Percentiles rank a stretch among this genome's conserved stretches.
These are phyloP conservation scores for Austrolebias charrua DNA, from an alignment of 2,797 vertebrate species.

Conservation along the genomic window DNA sequence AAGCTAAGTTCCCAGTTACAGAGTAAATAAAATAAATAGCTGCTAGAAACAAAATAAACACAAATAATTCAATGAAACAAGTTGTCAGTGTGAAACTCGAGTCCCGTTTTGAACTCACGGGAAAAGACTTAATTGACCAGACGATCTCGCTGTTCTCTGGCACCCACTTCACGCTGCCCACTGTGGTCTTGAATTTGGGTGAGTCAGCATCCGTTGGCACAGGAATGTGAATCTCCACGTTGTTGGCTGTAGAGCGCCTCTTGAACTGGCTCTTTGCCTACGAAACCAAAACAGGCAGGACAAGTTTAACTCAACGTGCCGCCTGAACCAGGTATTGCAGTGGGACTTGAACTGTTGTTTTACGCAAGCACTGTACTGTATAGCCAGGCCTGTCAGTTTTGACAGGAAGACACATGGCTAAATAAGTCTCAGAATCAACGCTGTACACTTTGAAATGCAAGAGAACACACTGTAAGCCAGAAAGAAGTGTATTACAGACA, in stretches of 20 bases:
- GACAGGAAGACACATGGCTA: constrained; percentile 9
- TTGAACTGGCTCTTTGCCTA: constrained; percentile 99
- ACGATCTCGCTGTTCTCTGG: constrained; percentile 98
- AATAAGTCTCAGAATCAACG: constrained; percentile 13
- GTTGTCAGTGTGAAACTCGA: constrained; percentile 22
- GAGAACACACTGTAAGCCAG: not conserved
- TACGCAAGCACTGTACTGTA: not conserved
- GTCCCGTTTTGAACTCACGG: constrained; percentile 81
- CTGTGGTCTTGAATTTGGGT: constrained; percentile 98
- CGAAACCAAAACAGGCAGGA: constrained; percentile 37
- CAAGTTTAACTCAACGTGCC: constrained; percentile 16
- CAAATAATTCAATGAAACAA: not conserved
- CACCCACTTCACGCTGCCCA: constrained; percentile 98
- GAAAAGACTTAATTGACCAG: constrained; percentile 99
- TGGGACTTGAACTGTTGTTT: not conserved
- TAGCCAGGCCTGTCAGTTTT: not conserved
- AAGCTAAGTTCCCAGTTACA: not conserved
- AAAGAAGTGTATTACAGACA: not conserved
- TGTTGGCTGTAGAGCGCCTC: constrained; percentile 96
- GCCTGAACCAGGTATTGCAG: constrained; percentile 6
- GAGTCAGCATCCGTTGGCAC: constrained; percentile 97
- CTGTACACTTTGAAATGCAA: not conserved
- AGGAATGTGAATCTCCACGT: constrained; percentile 98
- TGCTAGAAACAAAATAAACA: not conserved
- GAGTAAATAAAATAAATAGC: too few relatives aligned